Conservation (phyloP, 2,113 vertebrate species). For the Amia ocellicauda region DNA sequence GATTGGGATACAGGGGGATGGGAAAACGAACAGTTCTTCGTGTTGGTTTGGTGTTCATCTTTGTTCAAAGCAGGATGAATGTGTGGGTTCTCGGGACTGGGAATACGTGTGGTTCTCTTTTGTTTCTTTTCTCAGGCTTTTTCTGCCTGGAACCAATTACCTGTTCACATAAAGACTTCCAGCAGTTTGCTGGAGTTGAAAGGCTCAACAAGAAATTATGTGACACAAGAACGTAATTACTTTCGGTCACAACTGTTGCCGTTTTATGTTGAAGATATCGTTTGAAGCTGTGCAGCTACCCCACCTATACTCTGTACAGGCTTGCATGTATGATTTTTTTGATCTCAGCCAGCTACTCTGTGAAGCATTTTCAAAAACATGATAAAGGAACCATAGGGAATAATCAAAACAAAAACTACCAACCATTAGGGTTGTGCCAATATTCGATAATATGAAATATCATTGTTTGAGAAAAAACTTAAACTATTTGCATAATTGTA, state of each 20-base stretch:
- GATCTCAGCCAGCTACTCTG: too few species aligned
- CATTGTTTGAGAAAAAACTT: too few species aligned
- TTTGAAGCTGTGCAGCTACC: too few species aligned
- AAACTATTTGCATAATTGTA: too few species aligned
- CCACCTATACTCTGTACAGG: not conserved
- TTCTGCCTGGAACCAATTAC: constrained; percentile 67
- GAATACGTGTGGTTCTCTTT: constrained; percentile 33
- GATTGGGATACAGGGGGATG: too few species aligned
- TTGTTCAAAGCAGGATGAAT: constrained; percentile 13
- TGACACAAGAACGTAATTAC: constrained; percentile 63
- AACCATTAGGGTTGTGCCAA: too few species aligned
- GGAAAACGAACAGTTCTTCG: too few species aligned
- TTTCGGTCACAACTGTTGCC: constrained; percentile 63
- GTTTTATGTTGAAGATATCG: constrained; percentile 54
- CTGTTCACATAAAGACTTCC: constrained; percentile 64
- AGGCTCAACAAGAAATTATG: constrained; percentile 58
- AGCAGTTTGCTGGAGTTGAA: constrained; percentile 63
- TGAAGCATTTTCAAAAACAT: too few species aligned
- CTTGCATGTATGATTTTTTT: not conserved
- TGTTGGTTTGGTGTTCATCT: too few species aligned
- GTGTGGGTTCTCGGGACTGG: not conserved
- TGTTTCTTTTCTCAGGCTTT: constrained; percentile 46
- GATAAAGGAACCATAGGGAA: too few species aligned
- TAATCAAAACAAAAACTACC: too few species aligned
- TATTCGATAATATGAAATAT: too few species aligned